Evolutionary conservation across 2,888 invertebrate species (phyloP), one percentile per base, ranked within the genome.

Genomic region (Agriopis marginaria): DNA sequence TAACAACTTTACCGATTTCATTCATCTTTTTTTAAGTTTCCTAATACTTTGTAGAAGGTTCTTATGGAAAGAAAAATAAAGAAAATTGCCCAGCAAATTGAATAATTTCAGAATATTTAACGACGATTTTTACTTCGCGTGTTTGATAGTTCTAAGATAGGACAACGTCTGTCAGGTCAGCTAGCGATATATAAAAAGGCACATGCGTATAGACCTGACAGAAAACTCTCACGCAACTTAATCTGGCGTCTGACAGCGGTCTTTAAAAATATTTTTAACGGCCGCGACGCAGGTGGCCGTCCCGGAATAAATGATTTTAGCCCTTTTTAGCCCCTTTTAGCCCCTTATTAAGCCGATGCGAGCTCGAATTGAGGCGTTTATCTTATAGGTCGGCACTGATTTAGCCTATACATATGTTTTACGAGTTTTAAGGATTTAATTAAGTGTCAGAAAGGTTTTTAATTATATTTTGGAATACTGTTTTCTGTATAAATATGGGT

Each of bases 301-400:
- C 71, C 61, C 74, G 66, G 60, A 69, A 71, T 78, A 80, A 80
- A 79, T 80, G 78, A 81, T 82, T 83, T 80, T 77, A 79, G 76
- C 77, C 63, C 47, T 59, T 54, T 63, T 63, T 63, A 62, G 51
- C 63, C 81, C 78, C 73, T 42, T 61, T 40, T 17, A 60, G 56
- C 61, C 81, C 78, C 72, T 76, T 74, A 78, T 82, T 84, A 85
- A 84, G 78, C 83, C 79, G 74, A 79, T 78, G 76, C 75, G 82
- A 80, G 81, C 82, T 81, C 74, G 76, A 79, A 81, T 79, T 74
- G 75, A 79, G 77, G 76, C 79, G 78, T 84, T 83, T 84, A 84
- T 86, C 86, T 87, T 80, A n/a, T n/a, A 81, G 77, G 73, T 68
- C 76, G 76, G 72, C 71, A 75, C 73, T 77, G 77, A 80, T 79